Evolutionary conservation across 2,888 invertebrate genomes (phyloP).

Genomic region (Tetropium fuscum): DNA sequence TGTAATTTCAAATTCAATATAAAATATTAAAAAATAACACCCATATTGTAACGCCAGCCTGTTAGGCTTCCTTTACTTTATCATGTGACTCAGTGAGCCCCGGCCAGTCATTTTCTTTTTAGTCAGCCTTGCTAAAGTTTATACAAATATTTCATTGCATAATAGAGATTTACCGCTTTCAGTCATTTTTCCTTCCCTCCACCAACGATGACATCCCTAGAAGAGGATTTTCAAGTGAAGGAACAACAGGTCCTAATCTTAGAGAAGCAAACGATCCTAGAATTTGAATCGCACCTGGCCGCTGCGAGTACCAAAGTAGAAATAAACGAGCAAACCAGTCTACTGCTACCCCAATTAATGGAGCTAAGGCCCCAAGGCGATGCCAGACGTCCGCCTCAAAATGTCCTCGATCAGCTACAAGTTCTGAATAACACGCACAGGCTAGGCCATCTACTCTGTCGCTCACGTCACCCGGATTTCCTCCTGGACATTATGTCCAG

Average conservation of each 20-base stretch:
- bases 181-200: slow-evolving; percentile 80
- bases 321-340: slow-evolving; percentile 90
- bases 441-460: slow-evolving; percentile 89
- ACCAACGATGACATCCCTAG: slow-evolving; percentile 72
- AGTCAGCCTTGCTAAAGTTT: no score
- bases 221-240: slow-evolving; percentile 72
- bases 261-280: slow-evolving; percentile 83
- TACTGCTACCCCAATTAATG: slow-evolving; percentile 87
- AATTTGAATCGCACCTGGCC: slow-evolving; percentile 93
- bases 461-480: slow-evolving; percentile 91
- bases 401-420: slow-evolving; percentile 83
- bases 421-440: slow-evolving; percentile 82
- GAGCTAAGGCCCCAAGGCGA: slow-evolving; percentile 88
- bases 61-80: background rate
- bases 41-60: background rate
- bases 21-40: background rate
- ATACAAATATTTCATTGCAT: no score
- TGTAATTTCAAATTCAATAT: background rate
- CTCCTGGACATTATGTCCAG: slow-evolving; percentile 92
- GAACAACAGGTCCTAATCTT: slow-evolving; percentile 77
- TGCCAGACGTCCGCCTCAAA: slow-evolving; percentile 83
- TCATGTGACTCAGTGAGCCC: slow-evolving; percentile 34
- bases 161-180: no score
- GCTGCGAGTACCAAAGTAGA: slow-evolving; percentile 89
- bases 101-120: no score